These are phyloP conservation scores for Barypeithes pellucidus DNA, from an alignment of 2,888 invertebrate species.

Conservation along the genomic window DNA sequence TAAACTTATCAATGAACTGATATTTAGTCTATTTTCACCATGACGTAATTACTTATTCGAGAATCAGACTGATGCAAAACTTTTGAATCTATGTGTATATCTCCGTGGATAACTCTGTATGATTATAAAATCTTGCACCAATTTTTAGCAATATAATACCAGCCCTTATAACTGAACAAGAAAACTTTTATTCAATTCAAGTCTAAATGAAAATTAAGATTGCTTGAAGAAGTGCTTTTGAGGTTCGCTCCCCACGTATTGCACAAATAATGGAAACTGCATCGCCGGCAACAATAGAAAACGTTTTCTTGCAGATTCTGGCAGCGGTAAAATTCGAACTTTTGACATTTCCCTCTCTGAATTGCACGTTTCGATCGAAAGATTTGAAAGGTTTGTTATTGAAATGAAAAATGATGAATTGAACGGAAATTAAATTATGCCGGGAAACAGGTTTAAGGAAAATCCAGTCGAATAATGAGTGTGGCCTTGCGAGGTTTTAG, in stretches of 20 bases:
- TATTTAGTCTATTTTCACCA: no score
- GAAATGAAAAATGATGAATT: conserved; percentile 15
- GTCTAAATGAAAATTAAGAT: not conserved
- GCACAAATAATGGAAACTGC: conserved; percentile 24
- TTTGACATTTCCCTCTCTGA: conserved; percentile 15
- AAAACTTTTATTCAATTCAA: not conserved
- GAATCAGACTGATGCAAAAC: no score
- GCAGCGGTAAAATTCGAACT: conserved; percentile 11
- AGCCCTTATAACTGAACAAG: not conserved
- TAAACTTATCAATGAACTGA: no score
- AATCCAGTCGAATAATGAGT: not conserved
- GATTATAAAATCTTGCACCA: no score
- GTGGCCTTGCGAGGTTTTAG: not conserved
- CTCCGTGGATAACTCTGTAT: no score
- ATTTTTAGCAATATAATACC: not conserved
- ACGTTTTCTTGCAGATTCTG: conserved; percentile 30
- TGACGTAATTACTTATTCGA: no score
- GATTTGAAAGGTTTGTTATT: conserved; percentile 1
- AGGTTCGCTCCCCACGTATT: not conserved
- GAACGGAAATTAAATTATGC: conserved; percentile 2
- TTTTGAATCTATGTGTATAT: no score
- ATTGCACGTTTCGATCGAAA: not conserved
- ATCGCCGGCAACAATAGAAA: conserved; percentile 31
- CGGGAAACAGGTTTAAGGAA: not conserved
- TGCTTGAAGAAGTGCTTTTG: not conserved